Percentiles rank a stretch among this genome's conserved stretches.
phyloP scores from a whole-genome alignment of 2,113 vertebrate species.

The Nothocercus nigrocapillus region DNA sequence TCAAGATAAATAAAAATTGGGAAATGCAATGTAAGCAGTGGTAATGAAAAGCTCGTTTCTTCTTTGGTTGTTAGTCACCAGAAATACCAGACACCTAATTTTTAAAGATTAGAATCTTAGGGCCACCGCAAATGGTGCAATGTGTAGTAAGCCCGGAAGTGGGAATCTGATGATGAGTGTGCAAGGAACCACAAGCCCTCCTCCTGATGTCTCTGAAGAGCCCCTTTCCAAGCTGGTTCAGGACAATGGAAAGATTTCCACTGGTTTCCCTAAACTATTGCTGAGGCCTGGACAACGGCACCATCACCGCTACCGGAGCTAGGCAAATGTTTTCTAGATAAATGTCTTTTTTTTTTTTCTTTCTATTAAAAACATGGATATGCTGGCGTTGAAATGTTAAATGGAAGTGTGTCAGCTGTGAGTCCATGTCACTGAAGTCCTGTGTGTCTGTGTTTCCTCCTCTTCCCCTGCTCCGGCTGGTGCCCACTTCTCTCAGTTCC shows the following conservation, averaged over 20 bases:
- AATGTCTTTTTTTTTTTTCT: neutral
- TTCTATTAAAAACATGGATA: neutral
- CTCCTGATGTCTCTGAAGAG: neutral
- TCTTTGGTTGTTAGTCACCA: constrained; percentile 1
- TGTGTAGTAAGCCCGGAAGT: rapidly evolving
- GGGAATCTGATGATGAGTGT: neutral
- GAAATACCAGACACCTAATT: neutral
- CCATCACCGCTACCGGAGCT: neutral
- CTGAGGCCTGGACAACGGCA: neutral
- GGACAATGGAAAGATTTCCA: neutral
- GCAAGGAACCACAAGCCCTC: neutral
- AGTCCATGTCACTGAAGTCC: rapidly evolving
- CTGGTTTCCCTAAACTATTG: neutral
- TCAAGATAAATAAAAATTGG: constrained; percentile 1
- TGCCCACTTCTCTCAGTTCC: neutral
- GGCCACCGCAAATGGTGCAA: neutral
- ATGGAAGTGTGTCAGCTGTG: neutral
- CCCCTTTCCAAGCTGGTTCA: neutral
- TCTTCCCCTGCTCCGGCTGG: neutral
- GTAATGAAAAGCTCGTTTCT: constrained; percentile 1
- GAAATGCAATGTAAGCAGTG: neutral
- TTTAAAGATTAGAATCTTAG: neutral
- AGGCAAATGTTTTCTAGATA: neutral
- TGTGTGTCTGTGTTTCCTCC: neutral
- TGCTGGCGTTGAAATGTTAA: neutral